These are phyloP conservation scores for Musca vetustissima DNA, from an alignment of 1,140 invertebrate genomes.

Conservation along the genomic window DNA sequence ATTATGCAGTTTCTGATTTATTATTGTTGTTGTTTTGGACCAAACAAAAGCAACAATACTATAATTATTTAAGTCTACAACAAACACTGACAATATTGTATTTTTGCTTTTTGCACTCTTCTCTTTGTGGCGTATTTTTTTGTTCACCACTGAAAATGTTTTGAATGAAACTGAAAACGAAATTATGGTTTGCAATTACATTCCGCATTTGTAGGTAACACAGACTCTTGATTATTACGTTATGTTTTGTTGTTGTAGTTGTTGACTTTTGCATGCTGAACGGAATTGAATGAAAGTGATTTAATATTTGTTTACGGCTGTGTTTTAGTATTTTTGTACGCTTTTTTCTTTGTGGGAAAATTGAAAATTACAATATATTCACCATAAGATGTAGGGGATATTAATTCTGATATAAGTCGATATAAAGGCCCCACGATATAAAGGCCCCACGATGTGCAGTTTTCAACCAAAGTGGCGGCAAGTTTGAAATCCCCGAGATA, in stretches of 20 bases:
- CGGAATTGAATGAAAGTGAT: neutral
- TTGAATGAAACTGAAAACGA: neutral
- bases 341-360: neutral
- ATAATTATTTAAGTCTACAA: neutral
- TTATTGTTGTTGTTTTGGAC: neutral
- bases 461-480: too few relatives aligned
- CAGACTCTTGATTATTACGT: neutral
- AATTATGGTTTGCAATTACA: neutral
- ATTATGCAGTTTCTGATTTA: conserved; percentile 18
- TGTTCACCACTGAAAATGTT: neutral
- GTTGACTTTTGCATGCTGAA: neutral
- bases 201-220: neutral
- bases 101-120: neutral
- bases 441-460: too few relatives aligned
- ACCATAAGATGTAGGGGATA: too few relatives aligned
- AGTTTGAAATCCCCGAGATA: too few relatives aligned
- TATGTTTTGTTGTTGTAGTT: neutral
- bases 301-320: neutral
- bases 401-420: too few relatives aligned
- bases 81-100: too few relatives aligned
- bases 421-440: too few relatives aligned
- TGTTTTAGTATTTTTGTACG: too few relatives aligned
- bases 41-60: neutral
- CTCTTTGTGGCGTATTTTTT: neutral
- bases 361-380: too few relatives aligned